Conservation (phyloP, 2,888 invertebrate genomes). For the Marasmarcha lunaedactyla region DNA sequence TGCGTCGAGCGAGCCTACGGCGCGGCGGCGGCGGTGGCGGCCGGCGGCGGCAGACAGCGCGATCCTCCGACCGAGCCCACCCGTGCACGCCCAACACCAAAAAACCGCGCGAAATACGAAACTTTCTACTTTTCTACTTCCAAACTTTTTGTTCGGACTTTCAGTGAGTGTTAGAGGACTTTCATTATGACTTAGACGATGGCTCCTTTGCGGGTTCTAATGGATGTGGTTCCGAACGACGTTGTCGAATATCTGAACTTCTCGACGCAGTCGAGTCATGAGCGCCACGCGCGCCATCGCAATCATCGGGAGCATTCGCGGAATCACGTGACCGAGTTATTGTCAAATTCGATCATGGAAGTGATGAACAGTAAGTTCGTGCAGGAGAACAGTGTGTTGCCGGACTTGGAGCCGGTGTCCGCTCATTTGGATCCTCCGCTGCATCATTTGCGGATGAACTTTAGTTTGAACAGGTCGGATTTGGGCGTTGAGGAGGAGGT, state of each 20-base stretch:
- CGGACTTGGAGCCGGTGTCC: slow-evolving; percentile 51
- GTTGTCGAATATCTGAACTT: slow-evolving; percentile 38
- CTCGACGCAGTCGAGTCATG: slow-evolving; percentile 40
- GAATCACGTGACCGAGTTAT: slow-evolving; percentile 42
- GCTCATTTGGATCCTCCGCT: slow-evolving; percentile 40
- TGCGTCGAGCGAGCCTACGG: slow-evolving; percentile 48
- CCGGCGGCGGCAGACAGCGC: slow-evolving; percentile 56
- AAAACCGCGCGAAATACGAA: slow-evolving; percentile 28
- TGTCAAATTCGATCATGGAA: slow-evolving; percentile 61
- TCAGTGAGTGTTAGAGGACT: slow-evolving; percentile 24
- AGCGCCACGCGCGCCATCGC: slow-evolving; percentile 42
- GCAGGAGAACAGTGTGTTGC: slow-evolving; percentile 50
- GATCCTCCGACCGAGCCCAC: no score
- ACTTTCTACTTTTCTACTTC: slow-evolving; percentile 57
- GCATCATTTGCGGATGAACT: slow-evolving; percentile 25
- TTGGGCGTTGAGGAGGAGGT: slow-evolving; percentile 64
- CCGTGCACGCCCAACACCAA: slow-evolving; percentile 46
- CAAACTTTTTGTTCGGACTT: slow-evolving; percentile 26
- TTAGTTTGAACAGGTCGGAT: slow-evolving; percentile 47
- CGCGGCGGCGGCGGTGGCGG: slow-evolving; percentile 36
- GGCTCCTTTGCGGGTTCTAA: slow-evolving; percentile 47
- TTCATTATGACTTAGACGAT: slow-evolving; percentile 24
- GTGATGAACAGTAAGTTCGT: slow-evolving; percentile 51
- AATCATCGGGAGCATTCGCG: slow-evolving; percentile 38
- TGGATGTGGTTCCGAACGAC: slow-evolving; percentile 28